These are phyloP conservation scores for Trisateles emortualis DNA, from an alignment of 2,888 invertebrate genomes.

Conservation along the genomic window DNA sequence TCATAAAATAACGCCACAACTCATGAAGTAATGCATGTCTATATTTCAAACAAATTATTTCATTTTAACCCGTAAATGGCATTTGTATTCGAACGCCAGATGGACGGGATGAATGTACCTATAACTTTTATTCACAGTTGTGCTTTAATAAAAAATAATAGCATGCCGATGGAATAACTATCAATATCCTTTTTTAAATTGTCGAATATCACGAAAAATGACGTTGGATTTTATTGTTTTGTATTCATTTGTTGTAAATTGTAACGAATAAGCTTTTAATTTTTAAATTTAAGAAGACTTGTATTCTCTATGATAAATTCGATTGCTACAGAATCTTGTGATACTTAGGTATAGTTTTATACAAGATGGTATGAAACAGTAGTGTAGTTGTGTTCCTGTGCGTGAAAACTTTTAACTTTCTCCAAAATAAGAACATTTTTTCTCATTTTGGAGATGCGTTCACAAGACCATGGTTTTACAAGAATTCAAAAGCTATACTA, in stretches of 20 bases:
- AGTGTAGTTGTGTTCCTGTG: too few species aligned
- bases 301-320: too few species aligned
- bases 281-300: not conserved
- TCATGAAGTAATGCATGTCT: conserved; percentile 33
- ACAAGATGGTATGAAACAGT: too few species aligned
- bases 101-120: conserved; percentile 61
- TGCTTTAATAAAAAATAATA: conserved; percentile 17
- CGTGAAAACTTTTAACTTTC: too few species aligned
- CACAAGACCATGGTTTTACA: too few species aligned
- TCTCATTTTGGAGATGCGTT: too few species aligned
- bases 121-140: conserved; percentile 56
- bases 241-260: not conserved
- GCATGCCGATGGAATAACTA: conserved; percentile 19
- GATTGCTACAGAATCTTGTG: too few species aligned
- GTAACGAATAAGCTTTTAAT: not conserved
- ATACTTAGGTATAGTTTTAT: too few species aligned
- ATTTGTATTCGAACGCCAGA: conserved; percentile 52
- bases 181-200: conserved; percentile 10
- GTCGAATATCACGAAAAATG: not conserved
- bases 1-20: conserved; percentile 24
- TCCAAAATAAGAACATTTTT: too few species aligned
- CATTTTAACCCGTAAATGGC: conserved; percentile 51
- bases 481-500: too few species aligned
- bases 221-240: not conserved
- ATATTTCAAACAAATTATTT: conserved; percentile 46